A percentile compares a stretch with the other conserved stretches of the same genome.
Conservation (phyloP, 2,797 vertebrate genomes). For the Apogon talboti region DNA sequence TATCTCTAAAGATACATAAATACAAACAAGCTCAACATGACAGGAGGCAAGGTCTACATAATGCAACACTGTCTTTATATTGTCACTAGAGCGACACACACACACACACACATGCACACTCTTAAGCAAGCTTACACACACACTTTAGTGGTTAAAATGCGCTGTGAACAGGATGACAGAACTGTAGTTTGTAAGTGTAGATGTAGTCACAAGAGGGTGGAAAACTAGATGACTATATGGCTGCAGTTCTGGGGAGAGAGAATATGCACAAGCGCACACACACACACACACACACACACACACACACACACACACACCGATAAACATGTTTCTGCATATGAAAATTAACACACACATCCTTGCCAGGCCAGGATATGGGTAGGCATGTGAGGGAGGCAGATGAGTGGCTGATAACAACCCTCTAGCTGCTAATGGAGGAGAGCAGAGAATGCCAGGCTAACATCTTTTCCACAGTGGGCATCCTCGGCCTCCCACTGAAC, state of each 20-base stretch:
- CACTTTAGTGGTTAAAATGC: constrained; percentile 14
- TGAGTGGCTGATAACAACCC: constrained; percentile 42
- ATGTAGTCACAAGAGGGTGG: constrained; percentile 42
- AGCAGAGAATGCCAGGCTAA: constrained; percentile 35
- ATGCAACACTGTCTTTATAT: constrained; percentile 1
- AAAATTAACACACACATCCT: constrained; percentile 12
- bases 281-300: constrained; percentile 6
- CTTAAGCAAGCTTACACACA: background rate
- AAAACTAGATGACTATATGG: constrained; percentile 20
- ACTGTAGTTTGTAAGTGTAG: constrained; percentile 15
- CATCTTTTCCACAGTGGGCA: constrained; percentile 22
- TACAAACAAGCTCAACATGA: constrained; percentile 3
- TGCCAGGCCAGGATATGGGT: constrained; percentile 28
- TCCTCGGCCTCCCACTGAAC: constrained; percentile 32
- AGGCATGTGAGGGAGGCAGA: constrained; percentile 32
- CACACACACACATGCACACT: background rate
- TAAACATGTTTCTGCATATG: constrained; percentile 1
- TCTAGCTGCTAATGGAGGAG: constrained; percentile 25
- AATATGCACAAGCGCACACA: background rate
- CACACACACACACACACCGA: constrained; percentile 19
- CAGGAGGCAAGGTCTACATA: background rate
- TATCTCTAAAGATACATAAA: constrained; percentile 11
- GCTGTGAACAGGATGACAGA: constrained; percentile 19
- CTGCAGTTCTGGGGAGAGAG: constrained; percentile 12
- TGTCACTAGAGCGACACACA: too few relatives aligned